These are phyloP conservation scores for Polyploca ridens DNA, from an alignment of 2,888 invertebrate genomes.

Conservation along the genomic window DNA sequence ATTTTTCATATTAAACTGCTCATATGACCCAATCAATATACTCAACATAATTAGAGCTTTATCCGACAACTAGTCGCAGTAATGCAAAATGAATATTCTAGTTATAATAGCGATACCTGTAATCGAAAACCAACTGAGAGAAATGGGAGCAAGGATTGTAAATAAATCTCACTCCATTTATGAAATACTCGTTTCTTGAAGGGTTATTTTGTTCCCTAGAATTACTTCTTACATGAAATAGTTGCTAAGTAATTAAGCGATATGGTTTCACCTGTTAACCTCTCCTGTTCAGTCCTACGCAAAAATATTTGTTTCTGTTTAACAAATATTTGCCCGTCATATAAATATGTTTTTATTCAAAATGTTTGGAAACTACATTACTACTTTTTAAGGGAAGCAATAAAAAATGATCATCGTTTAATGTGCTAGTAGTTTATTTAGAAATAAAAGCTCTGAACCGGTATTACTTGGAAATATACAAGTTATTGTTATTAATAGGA, in stretches of 20 bases:
- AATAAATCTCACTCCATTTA: neutral
- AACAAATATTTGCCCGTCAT: neutral
- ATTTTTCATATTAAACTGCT: too few relatives aligned
- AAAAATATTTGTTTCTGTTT: neutral
- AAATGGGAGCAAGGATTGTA: neutral
- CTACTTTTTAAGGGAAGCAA: neutral
- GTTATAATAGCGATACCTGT: too few relatives aligned
- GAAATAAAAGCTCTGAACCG: neutral
- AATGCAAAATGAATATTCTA: too few relatives aligned
- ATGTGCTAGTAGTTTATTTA: neutral
- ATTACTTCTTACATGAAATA: neutral
- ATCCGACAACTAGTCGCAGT: too few relatives aligned
- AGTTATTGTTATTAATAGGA: neutral
- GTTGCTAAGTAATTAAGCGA: neutral
- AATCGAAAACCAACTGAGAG: too few relatives aligned
- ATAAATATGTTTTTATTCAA: neutral
- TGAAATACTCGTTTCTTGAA: neutral
- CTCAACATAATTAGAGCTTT: too few relatives aligned
- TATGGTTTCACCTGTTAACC: neutral
- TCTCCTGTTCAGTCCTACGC: neutral
- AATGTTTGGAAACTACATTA: neutral
- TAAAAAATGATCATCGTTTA: neutral
- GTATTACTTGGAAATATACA: neutral
- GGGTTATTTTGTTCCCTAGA: neutral
- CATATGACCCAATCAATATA: too few relatives aligned